Base-by-base conservation (phyloP, 2,113 vertebrate genomes). In the Ploceus nigricollis region DNA sequence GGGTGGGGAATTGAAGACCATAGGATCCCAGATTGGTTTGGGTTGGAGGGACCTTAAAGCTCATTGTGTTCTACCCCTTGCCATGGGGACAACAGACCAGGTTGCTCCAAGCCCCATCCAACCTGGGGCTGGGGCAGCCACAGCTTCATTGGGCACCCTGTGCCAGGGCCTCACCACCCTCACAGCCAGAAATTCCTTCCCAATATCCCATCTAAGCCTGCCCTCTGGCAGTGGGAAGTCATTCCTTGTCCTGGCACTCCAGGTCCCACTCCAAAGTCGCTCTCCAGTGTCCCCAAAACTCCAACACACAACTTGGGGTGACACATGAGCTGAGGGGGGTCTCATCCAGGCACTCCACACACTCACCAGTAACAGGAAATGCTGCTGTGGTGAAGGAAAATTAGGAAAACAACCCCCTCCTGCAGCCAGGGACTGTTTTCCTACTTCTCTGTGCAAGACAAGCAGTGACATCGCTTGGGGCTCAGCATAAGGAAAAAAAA, bases 391-490 rank as follows among this genome's bases (percentile, higher is more conserved):
- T 13, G 21, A 35, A 65, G 69, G 22, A 70, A 61, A 82, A 87
- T 37, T 2, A 39, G 39, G 77, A 87, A 89, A 91, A 63, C 53
- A 53, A 53, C 15, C 33, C 72, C 21, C 42, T 93, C 72, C 72
- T 15, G 35, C 83, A 81, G 72, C 54, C 89, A 87, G 81, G 64
- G 56, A 94, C 45, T 47, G 12, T 81, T 89, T 84, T 84, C 73
- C 92, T 89, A 4, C 81, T 58, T 27, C 27, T 71, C 92, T 68
- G 51, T 69, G 77, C 7, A 1, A 93, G 82, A 71, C 1, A 7
- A 89, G 33, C 35, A 91, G 60, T 39, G 61, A 57, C 81, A 56
- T 51, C 0, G 73, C 92, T 96, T 20, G 16, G 25, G 92, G 94
- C 81, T 85, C 44, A 68, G 69, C 10, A 6, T 33, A 71, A 89